A percentile compares a stretch with the other conserved stretches of the same genome.
Conservation (phyloP, 1,140 invertebrate species). For the Arion vulgaris region DNA sequence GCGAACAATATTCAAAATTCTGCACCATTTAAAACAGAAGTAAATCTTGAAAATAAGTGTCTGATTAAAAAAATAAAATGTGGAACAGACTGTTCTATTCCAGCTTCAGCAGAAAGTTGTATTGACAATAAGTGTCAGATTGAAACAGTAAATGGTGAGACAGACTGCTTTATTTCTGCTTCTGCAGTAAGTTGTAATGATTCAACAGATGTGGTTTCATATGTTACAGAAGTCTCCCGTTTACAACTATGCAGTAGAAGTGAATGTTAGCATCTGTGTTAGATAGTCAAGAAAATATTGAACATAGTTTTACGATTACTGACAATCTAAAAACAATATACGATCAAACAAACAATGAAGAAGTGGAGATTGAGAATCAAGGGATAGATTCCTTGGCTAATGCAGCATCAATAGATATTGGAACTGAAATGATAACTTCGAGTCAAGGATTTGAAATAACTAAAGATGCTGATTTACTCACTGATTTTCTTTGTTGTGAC, state of each 20-base stretch:
- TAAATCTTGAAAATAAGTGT: not conserved
- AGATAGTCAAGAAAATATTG: not conserved
- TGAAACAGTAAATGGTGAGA: not conserved
- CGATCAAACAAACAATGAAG: not conserved
- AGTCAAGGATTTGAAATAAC: conserved; percentile 2
- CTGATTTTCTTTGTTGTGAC: not conserved
- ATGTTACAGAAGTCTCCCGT: not conserved
- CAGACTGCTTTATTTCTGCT: not conserved
- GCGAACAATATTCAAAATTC: no score
- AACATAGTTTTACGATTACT: not conserved
- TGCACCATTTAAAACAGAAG: no score
- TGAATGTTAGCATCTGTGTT: not conserved
- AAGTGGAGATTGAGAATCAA: not conserved
- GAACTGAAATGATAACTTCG: not conserved
- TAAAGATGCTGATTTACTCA: not conserved
- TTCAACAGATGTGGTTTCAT: not conserved
- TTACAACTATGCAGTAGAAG: not conserved
- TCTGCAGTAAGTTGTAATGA: no score
- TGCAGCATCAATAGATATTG: not conserved
- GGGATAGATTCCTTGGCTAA: not conserved
- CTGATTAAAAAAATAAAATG: not conserved
- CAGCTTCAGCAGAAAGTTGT: no score
- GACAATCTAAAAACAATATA: not conserved
- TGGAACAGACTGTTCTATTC: not conserved
- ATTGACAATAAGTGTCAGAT: not conserved